phyloP scores from a whole-genome alignment of 2,113 vertebrate species.

The Pheucticus melanocephalus region DNA sequence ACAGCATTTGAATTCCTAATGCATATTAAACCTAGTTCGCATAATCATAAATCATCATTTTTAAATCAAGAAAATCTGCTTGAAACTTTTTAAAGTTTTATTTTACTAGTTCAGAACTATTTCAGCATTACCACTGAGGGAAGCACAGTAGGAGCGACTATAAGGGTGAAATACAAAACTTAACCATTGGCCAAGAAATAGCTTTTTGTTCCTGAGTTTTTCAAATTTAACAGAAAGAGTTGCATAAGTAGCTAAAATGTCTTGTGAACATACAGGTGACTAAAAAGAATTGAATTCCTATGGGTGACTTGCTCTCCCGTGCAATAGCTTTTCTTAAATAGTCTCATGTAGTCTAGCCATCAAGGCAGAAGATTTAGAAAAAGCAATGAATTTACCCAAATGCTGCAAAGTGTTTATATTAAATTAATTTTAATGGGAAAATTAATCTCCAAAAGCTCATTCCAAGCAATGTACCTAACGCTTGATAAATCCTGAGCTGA shows the following conservation, averaged over 20 bases:
- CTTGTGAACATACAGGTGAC: background rate
- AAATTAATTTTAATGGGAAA: slow-evolving; percentile 13
- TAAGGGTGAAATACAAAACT: slow-evolving; percentile 27
- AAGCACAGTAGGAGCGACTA: slow-evolving; percentile 4
- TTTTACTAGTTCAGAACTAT: slow-evolving; percentile 54
- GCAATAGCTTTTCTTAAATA: background rate
- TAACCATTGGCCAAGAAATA: slow-evolving; percentile 5
- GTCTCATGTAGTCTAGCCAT: background rate
- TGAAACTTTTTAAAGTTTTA: slow-evolving; percentile 73
- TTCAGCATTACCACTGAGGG: slow-evolving; percentile 37
- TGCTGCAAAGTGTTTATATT: background rate
- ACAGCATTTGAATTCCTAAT: slow-evolving; percentile 83
- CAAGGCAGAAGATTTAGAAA: background rate
- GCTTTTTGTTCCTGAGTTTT: background rate
- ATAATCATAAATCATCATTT: slow-evolving; percentile 77
- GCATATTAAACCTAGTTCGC: slow-evolving; percentile 74
- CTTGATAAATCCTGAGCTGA: background rate
- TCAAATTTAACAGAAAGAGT: background rate
- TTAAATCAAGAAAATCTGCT: slow-evolving; percentile 71
- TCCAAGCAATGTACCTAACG: background rate
- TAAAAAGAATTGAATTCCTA: background rate
- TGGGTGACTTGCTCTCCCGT: background rate
- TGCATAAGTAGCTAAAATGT: background rate
- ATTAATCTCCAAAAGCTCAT: slow-evolving; percentile 7
- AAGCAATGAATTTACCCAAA: background rate